Conservation (phyloP, 2,113 vertebrate species). For the Thalassarche chlororhynchos region DNA sequence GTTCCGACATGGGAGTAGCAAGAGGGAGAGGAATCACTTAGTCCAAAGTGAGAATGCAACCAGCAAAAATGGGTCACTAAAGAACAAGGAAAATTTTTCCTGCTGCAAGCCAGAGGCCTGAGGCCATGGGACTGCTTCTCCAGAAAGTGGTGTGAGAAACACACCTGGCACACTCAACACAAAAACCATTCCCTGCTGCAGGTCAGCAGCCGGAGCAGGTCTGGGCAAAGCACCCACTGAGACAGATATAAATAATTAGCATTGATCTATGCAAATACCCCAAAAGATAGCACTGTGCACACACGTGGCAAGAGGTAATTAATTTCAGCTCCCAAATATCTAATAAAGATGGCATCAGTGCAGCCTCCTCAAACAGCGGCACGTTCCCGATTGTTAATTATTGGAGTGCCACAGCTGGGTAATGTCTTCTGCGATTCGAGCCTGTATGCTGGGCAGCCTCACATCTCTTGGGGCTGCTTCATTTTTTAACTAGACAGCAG, state of each 20-base stretch:
- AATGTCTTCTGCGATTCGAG: rapidly evolving
- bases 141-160: neutral
- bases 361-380: neutral
- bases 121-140: neutral
- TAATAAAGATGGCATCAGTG: neutral
- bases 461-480: neutral
- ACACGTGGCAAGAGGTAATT: neutral
- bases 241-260: neutral
- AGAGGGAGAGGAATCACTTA: neutral
- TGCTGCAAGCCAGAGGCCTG: neutral
- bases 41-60: neutral
- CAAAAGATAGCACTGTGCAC: neutral
- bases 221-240: neutral
- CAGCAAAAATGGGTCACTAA: neutral
- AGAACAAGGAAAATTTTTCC: neutral
- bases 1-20: neutral
- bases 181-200: neutral
- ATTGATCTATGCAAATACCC: neutral
- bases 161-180: neutral
- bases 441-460: neutral
- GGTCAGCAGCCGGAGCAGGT: neutral
- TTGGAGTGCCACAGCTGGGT: neutral
- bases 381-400: rapidly evolving
- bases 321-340: neutral
- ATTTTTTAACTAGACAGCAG: neutral